These are phyloP conservation scores for Melanotaenia duboulayi DNA, from an alignment of 2,113 vertebrate species.

Conservation along the genomic window DNA sequence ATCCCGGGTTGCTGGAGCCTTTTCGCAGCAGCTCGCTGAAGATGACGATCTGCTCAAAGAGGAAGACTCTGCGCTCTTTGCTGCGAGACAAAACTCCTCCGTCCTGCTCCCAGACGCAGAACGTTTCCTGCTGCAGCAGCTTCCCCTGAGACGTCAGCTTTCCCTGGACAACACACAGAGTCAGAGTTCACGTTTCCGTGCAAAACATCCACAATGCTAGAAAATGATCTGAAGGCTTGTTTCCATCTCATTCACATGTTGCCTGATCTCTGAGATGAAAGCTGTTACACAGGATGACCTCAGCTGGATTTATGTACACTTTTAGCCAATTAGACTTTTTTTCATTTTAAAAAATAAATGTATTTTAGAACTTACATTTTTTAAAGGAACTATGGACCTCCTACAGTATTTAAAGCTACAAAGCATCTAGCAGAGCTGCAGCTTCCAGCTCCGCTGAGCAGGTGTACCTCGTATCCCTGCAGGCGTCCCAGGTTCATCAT, in stretches of 20 bases:
- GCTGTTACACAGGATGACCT: no score
- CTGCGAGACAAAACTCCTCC: slow-evolving; percentile 92
- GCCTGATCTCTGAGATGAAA: no score
- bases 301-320: no score
- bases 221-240: no score
- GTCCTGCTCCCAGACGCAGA: slow-evolving; percentile 96
- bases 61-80: slow-evolving; percentile 96
- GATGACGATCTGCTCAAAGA: slow-evolving; percentile 98
- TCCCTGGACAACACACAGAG: slow-evolving; percentile 80
- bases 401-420: no score
- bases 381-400: no score
- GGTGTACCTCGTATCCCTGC: slow-evolving; percentile 94
- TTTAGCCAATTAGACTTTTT: no score
- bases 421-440: not conserved
- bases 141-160: slow-evolving; percentile 97
- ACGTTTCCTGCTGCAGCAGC: slow-evolving; percentile 97
- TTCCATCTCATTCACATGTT: no score
- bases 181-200: not conserved
- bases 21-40: slow-evolving; percentile 97
- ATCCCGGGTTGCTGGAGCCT: slow-evolving; percentile 93
- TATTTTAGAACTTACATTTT: no score
- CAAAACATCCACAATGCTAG: not conserved
- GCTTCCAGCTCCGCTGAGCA: not conserved
- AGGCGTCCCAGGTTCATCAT: slow-evolving; percentile 99
- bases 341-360: no score